These are phyloP conservation scores for Elaphurus davidianus DNA, from an alignment of 2,113 vertebrate species.

Conservation along the genomic window DNA sequence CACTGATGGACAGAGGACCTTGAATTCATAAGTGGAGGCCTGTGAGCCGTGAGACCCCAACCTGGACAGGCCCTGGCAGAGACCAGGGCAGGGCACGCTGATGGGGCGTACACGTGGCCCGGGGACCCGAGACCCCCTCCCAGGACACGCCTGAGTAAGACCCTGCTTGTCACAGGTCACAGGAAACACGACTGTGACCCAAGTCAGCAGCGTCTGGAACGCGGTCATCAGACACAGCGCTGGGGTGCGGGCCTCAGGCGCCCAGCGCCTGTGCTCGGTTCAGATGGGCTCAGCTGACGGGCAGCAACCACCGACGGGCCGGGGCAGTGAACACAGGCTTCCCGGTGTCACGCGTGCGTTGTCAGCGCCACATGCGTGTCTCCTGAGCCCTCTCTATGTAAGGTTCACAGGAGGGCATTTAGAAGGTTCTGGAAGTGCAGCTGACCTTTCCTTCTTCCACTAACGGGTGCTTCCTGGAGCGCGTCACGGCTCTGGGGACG, in stretches of 20 bases:
- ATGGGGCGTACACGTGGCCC: neutral
- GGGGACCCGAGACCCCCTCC: neutral
- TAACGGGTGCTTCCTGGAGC: neutral
- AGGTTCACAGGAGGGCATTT: neutral
- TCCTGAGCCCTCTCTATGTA: neutral
- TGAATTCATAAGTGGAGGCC: neutral
- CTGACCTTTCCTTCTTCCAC: neutral
- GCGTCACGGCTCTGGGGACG: fast-evolving
- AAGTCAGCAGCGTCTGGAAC: neutral
- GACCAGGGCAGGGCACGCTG: neutral
- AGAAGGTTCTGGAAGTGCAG: neutral
- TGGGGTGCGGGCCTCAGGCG: fast-evolving
- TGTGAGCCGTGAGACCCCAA: neutral
- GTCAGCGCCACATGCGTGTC: neutral
- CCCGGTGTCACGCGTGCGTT: neutral
- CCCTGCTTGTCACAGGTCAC: neutral
- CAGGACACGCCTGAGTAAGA: neutral
- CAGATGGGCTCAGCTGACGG: neutral
- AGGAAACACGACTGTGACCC: neutral
- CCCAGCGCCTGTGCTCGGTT: neutral
- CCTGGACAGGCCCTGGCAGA: neutral
- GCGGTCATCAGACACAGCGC: fast-evolving
- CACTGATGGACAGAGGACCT: neutral
- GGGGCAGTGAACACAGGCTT: too few species aligned
- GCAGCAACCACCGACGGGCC: neutral